Conservation (phyloP, 2,797 vertebrate genomes). For the Craterocephalus amniculus region DNA sequence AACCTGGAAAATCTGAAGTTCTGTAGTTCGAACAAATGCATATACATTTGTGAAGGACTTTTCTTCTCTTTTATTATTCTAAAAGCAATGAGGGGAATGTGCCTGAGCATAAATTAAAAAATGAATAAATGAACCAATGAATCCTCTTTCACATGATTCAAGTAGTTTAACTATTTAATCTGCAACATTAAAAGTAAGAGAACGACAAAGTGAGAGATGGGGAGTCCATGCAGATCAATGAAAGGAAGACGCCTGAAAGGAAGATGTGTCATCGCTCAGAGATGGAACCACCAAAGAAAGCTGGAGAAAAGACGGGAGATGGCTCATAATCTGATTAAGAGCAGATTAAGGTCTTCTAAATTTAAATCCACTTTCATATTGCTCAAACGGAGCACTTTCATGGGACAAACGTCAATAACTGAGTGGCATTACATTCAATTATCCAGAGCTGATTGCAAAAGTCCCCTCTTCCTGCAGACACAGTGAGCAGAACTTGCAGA, state of each 20-base stretch:
- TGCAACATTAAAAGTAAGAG: background rate
- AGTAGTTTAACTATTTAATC: constrained; percentile 5
- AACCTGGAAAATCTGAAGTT: background rate
- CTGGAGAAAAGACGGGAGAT: background rate
- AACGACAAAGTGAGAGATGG: background rate
- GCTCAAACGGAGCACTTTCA: constrained; percentile 10
- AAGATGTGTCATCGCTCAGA: background rate
- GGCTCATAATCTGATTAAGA: constrained; percentile 29
- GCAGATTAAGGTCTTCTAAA: constrained; percentile 21
- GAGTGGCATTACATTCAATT: constrained; percentile 22
- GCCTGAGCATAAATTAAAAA: background rate
- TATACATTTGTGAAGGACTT: too few species aligned
- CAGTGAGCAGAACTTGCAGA: constrained; percentile 3
- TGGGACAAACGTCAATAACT: constrained; percentile 20
- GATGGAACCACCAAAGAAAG: background rate
- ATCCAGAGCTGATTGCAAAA: constrained; percentile 3
- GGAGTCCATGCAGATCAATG: constrained; percentile 11
- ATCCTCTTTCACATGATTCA: too few species aligned
- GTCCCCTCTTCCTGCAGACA: background rate
- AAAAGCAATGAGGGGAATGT: background rate
- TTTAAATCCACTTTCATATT: constrained; percentile 21
- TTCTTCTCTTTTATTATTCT: background rate
- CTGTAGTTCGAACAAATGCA: background rate
- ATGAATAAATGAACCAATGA: too few species aligned
- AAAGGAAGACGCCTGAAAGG: constrained; percentile 2